Evolutionary conservation across 2,888 invertebrate species (phyloP).

Genomic region (Sarcophaga carnaria): DNA sequence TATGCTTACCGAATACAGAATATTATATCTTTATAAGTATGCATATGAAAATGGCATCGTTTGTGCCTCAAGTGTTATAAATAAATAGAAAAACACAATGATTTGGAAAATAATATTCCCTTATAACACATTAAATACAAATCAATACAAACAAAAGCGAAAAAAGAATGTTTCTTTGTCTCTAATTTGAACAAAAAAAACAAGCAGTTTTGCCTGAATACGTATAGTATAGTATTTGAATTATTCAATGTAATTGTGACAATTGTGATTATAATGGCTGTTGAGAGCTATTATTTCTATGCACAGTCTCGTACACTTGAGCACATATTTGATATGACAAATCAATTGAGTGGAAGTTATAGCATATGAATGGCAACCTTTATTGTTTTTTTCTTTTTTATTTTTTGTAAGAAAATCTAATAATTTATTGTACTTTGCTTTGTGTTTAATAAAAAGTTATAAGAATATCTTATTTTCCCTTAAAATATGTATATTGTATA

Average conservation of each 20-base stretch:
- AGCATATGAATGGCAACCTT: neutral
- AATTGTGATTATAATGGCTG: slow-evolving; percentile 63
- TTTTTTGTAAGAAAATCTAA: slow-evolving; percentile 3
- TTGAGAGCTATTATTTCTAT: slow-evolving; percentile 34
- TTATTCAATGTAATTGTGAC: slow-evolving; percentile 62
- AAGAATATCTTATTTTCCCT: slow-evolving; percentile 5
- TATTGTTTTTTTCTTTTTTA: neutral
- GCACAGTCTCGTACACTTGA: slow-evolving; percentile 45
- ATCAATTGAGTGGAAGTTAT: slow-evolving; percentile 62
- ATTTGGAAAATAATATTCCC: slow-evolving; percentile 67
- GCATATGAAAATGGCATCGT: neutral
- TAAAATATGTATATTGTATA: neutral
- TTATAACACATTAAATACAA: slow-evolving; percentile 63
- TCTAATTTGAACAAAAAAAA: neutral
- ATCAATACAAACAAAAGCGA: slow-evolving; percentile 38
- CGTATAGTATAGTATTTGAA: neutral
- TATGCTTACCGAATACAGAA: neutral
- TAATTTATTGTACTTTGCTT: slow-evolving; percentile 8
- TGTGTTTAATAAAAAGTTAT: neutral
- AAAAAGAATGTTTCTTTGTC: slow-evolving; percentile 25
- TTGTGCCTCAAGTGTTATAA: slow-evolving; percentile 52
- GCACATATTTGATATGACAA: slow-evolving; percentile 49
- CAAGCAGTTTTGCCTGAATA: no score
- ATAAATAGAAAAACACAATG: slow-evolving; percentile 64
- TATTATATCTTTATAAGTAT: neutral